Evolutionary conservation across 2,797 vertebrate genomes (phyloP), one percentile per base, ranked within the genome.

Genomic region (Mus spretus): DNA sequence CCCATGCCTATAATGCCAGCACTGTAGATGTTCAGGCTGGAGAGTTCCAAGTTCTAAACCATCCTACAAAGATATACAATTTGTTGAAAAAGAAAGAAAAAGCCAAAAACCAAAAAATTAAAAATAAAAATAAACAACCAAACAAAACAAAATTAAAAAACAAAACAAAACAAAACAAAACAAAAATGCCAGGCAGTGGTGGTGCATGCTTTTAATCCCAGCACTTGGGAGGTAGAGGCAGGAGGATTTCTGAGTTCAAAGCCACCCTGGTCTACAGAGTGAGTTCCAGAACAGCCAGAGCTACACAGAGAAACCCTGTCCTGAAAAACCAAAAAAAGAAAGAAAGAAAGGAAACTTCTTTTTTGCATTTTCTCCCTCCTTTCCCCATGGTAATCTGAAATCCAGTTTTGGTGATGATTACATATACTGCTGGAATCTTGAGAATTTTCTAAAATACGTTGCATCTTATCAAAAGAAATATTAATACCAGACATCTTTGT

Each of bases 401-500:
- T 57, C 22, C 74, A 15, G 3, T 88, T 81, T 82, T 82, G 9
- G 9, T 85, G 5, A 78, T 79, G 75, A 53, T 70, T 65, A 63
- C 57, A 24, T 65, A 7, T 20, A 44, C 12, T 70, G 8, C 28
- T 57, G n/a, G 47, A 96, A 88, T 90, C 5, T 44, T 93, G 37
- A 88, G 14, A 50, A 74, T 82, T 89, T 92, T 77, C 8, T 93
- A 40, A 40, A 92, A n/a, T 92, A 75, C 44, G 72, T 81, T 84
- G 79, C 1, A 81, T 87, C 26, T 85, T 31, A 78, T 28, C 53
- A 91, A 90, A 92, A 34, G n/a, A 78, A 77, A 86, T 82, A 31
- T 53, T 59, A 86, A 34, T 70, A 31, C 85, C 26, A 95, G 37
- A 95, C 1, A 83, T 59, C 12, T 19, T 61, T 88, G 47, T 65